Evolutionary conservation across 1,140 invertebrate genomes (phyloP).

Genomic region (Medauroidea extradentata): DNA sequence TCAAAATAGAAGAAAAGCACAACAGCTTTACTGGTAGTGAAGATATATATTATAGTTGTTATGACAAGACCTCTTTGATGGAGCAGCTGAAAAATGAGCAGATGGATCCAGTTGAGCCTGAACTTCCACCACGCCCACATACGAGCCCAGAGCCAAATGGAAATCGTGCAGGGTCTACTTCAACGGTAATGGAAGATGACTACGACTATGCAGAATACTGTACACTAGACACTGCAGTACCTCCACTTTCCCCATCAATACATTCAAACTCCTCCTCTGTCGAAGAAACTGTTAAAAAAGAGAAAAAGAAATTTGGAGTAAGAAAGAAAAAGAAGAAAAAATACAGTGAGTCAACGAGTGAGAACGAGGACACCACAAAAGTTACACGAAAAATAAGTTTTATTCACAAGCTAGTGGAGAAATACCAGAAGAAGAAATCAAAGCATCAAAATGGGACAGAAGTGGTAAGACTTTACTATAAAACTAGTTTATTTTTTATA

Average conservation of each 20-base stretch:
- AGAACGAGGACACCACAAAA: neutral
- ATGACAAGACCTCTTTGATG: neutral
- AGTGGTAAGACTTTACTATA: too few species aligned
- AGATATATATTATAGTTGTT: neutral
- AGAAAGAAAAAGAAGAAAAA: neutral
- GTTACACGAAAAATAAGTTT: neutral
- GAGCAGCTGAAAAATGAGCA: neutral
- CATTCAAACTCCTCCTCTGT: neutral
- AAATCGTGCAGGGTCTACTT: neutral
- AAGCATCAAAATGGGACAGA: too few species aligned
- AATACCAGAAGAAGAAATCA: neutral
- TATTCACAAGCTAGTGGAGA: neutral
- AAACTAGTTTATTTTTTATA: too few species aligned
- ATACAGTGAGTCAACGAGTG: neutral
- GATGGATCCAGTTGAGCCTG: neutral
- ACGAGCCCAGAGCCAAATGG: too few species aligned
- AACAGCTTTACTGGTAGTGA: too few species aligned
- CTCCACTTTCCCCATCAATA: neutral
- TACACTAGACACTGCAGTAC: neutral
- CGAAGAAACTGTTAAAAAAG: too few species aligned
- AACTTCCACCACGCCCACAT: conserved; percentile 1
- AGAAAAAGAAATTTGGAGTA: neutral
- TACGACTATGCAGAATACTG: neutral
- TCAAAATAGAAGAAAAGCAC: too few species aligned
- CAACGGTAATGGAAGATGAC: neutral